A percentile compares a stretch with the other conserved stretches of the same genome.
phyloP scores from a whole-genome alignment of 1,140 invertebrate genomes.

The Phocides pigmalion region DNA sequence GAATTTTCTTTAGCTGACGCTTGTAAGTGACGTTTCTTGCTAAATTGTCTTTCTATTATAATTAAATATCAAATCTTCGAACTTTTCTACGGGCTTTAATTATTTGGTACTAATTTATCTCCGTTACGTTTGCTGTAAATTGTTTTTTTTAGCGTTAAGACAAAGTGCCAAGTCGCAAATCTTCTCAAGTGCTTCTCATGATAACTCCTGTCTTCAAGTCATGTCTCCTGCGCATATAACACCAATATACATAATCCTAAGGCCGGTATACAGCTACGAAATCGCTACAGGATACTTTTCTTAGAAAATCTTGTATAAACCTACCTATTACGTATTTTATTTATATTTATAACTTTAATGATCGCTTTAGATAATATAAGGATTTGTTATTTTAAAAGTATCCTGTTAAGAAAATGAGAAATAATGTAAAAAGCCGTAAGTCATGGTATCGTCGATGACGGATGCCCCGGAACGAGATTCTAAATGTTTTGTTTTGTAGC shows the following conservation, averaged over 20 bases:
- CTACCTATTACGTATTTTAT: conserved; percentile 19
- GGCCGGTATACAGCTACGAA: conserved; percentile 6
- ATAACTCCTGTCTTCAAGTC: background rate
- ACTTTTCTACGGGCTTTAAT: conserved; percentile 24
- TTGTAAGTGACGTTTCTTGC: conserved; percentile 32
- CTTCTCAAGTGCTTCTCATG: conserved; percentile 72
- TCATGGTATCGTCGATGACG: conserved; percentile 45
- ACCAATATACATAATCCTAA: conserved; percentile 9
- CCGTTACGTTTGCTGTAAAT: conserved; percentile 26
- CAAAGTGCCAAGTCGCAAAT: conserved; percentile 77
- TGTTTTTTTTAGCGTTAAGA: conserved; percentile 65
- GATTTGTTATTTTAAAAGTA: conserved; percentile 49
- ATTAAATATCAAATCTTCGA: conserved; percentile 11
- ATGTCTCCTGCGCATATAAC: conserved; percentile 22
- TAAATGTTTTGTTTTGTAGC: conserved; percentile 71
- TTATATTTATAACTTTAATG: conserved; percentile 35
- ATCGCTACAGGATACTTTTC: conserved; percentile 48
- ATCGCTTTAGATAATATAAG: conserved; percentile 32
- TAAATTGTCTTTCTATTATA: conserved; percentile 17
- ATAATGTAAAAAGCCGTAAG: conserved; percentile 49
- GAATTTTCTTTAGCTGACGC: conserved; percentile 44
- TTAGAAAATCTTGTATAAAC: conserved; percentile 32
- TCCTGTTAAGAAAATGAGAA: conserved; percentile 57
- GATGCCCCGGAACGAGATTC: conserved; percentile 60
- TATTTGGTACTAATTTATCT: conserved; percentile 32